Percentiles rank a stretch among this genome's conserved stretches.
phyloP scores from a whole-genome alignment of 37 sponge, comb jelly and placozoan species.

The Chondrilla cf. caribensis region DNA sequence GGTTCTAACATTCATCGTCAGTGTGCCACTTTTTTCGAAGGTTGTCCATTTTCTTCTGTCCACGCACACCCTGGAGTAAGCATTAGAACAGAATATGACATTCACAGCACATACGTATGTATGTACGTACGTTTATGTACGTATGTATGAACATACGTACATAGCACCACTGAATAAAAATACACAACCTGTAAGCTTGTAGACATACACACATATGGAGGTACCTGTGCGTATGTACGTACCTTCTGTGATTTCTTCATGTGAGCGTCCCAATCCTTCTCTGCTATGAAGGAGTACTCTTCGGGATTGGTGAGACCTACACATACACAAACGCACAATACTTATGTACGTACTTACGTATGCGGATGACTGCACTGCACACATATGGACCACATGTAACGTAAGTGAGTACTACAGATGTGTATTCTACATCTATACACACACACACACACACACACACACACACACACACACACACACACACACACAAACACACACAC shows the following conservation, averaged over 20 bases:
- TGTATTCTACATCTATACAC: not conserved
- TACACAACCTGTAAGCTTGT: too few species aligned
- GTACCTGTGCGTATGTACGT: too few species aligned
- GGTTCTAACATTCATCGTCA: constrained; percentile 19
- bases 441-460: constrained; percentile 1
- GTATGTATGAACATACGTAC: not conserved
- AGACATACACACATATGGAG: too few species aligned
- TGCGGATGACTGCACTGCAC: too few species aligned
- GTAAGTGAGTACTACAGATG: not conserved
- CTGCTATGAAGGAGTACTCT: constrained; percentile 5
- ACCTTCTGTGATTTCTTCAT: constrained; percentile 5
- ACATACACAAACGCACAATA: too few species aligned
- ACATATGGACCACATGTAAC: not conserved
- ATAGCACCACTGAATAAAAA: too few species aligned
- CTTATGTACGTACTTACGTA: too few species aligned
- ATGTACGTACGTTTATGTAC: not conserved
- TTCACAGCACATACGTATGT: constrained; percentile 1
- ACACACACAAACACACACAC: constrained; percentile 2
- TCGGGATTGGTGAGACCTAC: constrained; percentile 7
- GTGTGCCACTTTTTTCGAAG: constrained; percentile 27
- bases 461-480: constrained; percentile 14
- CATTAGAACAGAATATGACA: not conserved
- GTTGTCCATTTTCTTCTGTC: constrained; percentile 15
- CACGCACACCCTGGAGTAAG: constrained; percentile 10
- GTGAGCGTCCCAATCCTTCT: not conserved